Base-by-base conservation (phyloP, 92 coral and sea anemone species). In the Parazoanthus swiftii region DNA sequence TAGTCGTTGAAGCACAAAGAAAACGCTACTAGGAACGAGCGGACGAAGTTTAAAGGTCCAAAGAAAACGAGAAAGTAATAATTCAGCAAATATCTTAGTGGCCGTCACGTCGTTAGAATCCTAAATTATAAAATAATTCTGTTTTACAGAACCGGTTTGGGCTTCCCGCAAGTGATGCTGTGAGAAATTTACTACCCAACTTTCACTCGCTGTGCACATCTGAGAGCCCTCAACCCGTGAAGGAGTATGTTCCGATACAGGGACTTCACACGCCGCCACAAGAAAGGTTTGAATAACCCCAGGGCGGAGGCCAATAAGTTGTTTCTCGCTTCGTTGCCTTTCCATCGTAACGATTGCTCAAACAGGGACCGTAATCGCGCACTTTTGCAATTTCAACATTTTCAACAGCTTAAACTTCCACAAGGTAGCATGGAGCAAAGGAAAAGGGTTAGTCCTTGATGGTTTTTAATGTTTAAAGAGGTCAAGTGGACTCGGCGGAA, bases 151-250 rank as follows among this genome's bases (percentile, higher is more conserved):
- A 90, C 51, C 90, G 89, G 74, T 92, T 88, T 80, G 98, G 98
- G 25, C 94, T 95, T 56, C 98, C 98, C 8, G 93, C 95, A 59
- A 84, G 94, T 83, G 91, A 95, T 81, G 98, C 98, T 18, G 98
- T 95, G 4, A 92, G 90, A 81, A 92, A 89, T 35, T 46, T 95
- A 75, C 93, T 95, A 71, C 98, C 98, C 3, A 92, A 90, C 79
- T 88, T 86, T 82, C 93, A 88, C 56, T 90, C 95, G 39, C 37
- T 92, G 74, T 80, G 76, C 39, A 74, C 73, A 26, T 90, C 93
- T 23, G 85, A 81, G 21, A 90, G 86, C 15, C 78, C 91, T 20
- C 84, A 77, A 37, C 91, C 93, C 15, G 90, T 90, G 58, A 85
- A 63, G 80, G 93, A 88, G 20, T 92, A 92, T 76, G 82, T 83